These are phyloP conservation scores for Drosophila subquinaria DNA, from an alignment of 2,888 invertebrate species.

Conservation along the genomic window DNA sequence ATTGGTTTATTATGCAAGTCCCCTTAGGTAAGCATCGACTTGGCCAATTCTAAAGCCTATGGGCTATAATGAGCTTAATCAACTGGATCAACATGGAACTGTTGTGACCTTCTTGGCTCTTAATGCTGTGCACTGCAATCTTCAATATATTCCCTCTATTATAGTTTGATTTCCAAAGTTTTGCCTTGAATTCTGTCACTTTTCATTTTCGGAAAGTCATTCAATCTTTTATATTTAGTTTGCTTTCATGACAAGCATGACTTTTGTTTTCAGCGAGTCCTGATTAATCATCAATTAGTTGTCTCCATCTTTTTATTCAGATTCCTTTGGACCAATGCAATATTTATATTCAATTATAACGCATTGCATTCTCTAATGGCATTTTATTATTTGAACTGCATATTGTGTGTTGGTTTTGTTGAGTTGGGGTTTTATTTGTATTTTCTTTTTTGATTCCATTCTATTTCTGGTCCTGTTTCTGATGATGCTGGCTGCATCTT, in stretches of 20 bases:
- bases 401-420: slow-evolving; percentile 32
- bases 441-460: slow-evolving; percentile 4
- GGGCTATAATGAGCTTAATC: slow-evolving; percentile 37
- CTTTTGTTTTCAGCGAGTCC: slow-evolving; percentile 2
- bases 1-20: slow-evolving; percentile 74
- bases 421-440: neutral
- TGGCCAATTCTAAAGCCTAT: slow-evolving; percentile 32
- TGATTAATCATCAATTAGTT: slow-evolving; percentile 71
- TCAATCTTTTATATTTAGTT: slow-evolving; percentile 7
- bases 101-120: neutral
- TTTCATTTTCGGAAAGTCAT: slow-evolving; percentile 5
- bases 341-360: slow-evolving; percentile 78
- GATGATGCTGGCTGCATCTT: slow-evolving; percentile 37
- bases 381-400: slow-evolving; percentile 68
- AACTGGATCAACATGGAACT: neutral
- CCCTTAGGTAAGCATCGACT: slow-evolving; percentile 46
- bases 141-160: neutral
- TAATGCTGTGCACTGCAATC: neutral
- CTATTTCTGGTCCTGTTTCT: slow-evolving; percentile 22
- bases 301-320: slow-evolving; percentile 12
- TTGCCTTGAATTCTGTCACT: neutral
- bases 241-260: slow-evolving; percentile 14
- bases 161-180: neutral
- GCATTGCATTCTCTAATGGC: slow-evolving; percentile 68
- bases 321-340: slow-evolving; percentile 3